phyloP scores from a whole-genome alignment of 2,888 invertebrate genomes.

The Chymomyza procnemis region DNA sequence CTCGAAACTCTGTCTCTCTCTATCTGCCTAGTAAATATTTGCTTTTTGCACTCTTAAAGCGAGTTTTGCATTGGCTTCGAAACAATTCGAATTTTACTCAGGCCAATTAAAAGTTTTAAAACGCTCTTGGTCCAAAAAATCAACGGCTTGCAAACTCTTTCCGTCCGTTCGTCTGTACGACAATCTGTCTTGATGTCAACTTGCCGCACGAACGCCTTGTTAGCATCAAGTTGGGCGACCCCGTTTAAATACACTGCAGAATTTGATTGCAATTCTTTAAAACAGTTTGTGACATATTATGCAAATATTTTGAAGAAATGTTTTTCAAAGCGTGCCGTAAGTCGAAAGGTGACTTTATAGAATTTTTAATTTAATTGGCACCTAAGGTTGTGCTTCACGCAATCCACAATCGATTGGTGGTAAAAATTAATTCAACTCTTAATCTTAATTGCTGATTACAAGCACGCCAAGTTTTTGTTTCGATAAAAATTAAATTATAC shows the following conservation, averaged over 20 bases:
- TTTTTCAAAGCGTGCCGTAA: neutral
- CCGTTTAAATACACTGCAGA: neutral
- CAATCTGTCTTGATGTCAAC: slow-evolving; percentile 19
- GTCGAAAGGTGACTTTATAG: no score
- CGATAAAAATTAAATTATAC: no score
- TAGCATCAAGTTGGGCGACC: slow-evolving; percentile 56
- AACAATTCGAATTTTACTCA: slow-evolving; percentile 60
- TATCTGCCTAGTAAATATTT: neutral
- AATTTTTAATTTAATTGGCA: no score
- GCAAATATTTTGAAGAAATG: neutral
- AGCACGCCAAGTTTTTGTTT: no score
- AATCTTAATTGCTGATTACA: no score
- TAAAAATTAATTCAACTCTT: no score
- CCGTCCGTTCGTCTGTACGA: neutral
- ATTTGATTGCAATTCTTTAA: neutral
- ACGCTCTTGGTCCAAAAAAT: slow-evolving; percentile 1
- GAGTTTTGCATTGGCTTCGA: slow-evolving; percentile 11
- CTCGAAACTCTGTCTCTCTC: neutral
- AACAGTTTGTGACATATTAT: neutral
- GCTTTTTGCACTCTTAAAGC: neutral
- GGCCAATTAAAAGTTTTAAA: slow-evolving; percentile 69
- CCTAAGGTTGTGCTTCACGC: no score
- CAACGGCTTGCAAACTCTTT: neutral
- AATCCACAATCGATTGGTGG: no score
- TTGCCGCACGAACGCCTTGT: slow-evolving; percentile 62